These are phyloP conservation scores for Platygyra sinensis DNA, from an alignment of 64 coral and sea anemone species.

Conservation along the genomic window DNA sequence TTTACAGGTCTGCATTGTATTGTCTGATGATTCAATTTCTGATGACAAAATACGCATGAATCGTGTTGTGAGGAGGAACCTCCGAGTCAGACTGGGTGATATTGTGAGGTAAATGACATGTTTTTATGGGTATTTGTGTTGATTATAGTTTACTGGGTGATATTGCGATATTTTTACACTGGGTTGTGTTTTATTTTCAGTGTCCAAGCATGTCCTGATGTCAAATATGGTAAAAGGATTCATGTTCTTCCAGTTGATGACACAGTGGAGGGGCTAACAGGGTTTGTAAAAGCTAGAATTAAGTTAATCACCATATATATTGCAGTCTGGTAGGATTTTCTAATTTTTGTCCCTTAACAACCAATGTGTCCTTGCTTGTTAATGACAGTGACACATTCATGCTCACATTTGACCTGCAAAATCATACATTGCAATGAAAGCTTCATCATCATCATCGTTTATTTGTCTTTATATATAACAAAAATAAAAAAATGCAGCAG, in stretches of 20 bases:
- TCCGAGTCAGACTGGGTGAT: conserved; percentile 96
- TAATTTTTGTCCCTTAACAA: too few species aligned
- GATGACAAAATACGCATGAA: conserved; percentile 99
- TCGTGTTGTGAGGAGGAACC: conserved; percentile 88
- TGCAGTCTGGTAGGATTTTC: neutral
- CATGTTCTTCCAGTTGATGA: conserved; percentile 97
- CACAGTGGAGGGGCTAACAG: conserved; percentile 96
- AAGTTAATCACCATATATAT: neutral
- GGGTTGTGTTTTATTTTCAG: conserved; percentile 31
- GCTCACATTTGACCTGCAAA: too few species aligned
- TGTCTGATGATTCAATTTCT: conserved; percentile 93
- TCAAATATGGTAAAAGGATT: conserved; percentile 99
- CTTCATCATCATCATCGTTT: too few species aligned
- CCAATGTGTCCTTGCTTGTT: too few species aligned
- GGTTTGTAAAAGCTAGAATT: conserved; percentile 49
- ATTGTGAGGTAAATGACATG: conserved; percentile 69
- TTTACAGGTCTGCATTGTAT: conserved; percentile 94
- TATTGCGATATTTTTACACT: neutral
- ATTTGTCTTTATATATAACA: too few species aligned
- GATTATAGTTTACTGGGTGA: too few species aligned
- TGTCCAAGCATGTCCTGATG: conserved; percentile 98
- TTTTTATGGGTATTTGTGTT: neutral
- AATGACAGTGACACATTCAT: too few species aligned
- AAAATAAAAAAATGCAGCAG: too few species aligned
- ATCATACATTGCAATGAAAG: too few species aligned